Base-by-base conservation (phyloP, 1,140 invertebrate species). In the Philopotamus ludificatus region DNA sequence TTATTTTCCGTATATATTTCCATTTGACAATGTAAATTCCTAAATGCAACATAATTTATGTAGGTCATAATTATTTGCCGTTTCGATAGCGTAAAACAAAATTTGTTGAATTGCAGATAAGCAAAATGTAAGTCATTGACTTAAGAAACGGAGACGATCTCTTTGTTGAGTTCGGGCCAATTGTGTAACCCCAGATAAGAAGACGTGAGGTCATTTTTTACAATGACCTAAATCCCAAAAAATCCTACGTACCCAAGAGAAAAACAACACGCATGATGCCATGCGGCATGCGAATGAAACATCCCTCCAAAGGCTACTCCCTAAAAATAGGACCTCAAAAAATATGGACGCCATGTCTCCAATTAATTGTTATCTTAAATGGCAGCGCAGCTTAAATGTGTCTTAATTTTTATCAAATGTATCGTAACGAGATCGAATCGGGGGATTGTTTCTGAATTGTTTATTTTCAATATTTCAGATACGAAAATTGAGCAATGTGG, bases 151-250 rank as follows among this genome's bases (percentile, higher is more conserved):
- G 44, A 26, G 50, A 22, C 58, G 21, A 62, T 15, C 47, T 61
- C 23, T 25, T 26, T 28, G 47, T 54, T 22, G 26, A 61, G 41
- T 49, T 62, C 57, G 25, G 41, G 65, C 57, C 65, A 60, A 20
- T 49, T 60, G 41, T 45, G 41, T 67, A 68, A 68, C 66, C 66
- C 66, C 61, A 68, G 66, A 68, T 68, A 68, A 68, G 50, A n/a
- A 47, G 49, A n/a, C 50, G 22, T 59, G 63, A 68, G 66, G 66
- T 68, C 66, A 68, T 60, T 60, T 68, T 67, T 68, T 58, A 44
- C 8, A 49, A 34, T 67, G 66, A 67, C 66, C 66, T 25, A 67
- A 49, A 68, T 68, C 61, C 49, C 23, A 59, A 68, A n/a, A 68
- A 57, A 60, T 49, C 51, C 34, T 44, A 51, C 44, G 21, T 34